These are phyloP conservation scores for Fregata magnificens DNA, from an alignment of 2,113 vertebrate species.

Conservation along the genomic window DNA sequence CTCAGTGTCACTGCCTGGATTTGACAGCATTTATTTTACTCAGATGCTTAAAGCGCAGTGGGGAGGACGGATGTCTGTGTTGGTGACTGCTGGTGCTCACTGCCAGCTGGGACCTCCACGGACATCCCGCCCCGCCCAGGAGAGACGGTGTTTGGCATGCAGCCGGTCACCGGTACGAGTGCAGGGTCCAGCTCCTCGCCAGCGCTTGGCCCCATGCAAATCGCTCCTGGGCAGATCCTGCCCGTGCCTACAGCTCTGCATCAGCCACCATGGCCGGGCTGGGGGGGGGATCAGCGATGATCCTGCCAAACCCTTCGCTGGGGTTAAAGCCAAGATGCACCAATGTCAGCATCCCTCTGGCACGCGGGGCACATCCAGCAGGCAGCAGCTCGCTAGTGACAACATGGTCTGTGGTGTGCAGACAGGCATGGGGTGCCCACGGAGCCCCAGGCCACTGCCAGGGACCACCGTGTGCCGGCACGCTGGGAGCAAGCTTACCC, in stretches of 20 bases:
- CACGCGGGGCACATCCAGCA: rapidly evolving
- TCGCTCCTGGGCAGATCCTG: not conserved
- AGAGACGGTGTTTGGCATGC: not conserved
- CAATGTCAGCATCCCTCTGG: rapidly evolving
- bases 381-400: rapidly evolving
- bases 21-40: not conserved
- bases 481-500: not conserved
- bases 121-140: not conserved
- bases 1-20: not conserved
- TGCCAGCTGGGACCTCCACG: not conserved
- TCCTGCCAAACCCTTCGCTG: not conserved
- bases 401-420: not conserved
- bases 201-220: not conserved
- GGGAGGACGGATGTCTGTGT: rapidly evolving
- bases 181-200: not conserved
- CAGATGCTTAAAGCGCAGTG: rapidly evolving
- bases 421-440: rapidly evolving
- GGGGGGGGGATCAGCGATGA: not conserved
- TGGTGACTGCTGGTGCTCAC: not conserved
- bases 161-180: rapidly evolving
- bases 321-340: not conserved
- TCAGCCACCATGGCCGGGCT: not conserved
- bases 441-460: not conserved
- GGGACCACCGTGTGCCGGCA: rapidly evolving
- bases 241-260: not conserved